Evolutionary conservation across 2,113 vertebrate species (phyloP), one percentile per base, ranked within the genome.

Genomic region (Cephalophus harveyi): DNA sequence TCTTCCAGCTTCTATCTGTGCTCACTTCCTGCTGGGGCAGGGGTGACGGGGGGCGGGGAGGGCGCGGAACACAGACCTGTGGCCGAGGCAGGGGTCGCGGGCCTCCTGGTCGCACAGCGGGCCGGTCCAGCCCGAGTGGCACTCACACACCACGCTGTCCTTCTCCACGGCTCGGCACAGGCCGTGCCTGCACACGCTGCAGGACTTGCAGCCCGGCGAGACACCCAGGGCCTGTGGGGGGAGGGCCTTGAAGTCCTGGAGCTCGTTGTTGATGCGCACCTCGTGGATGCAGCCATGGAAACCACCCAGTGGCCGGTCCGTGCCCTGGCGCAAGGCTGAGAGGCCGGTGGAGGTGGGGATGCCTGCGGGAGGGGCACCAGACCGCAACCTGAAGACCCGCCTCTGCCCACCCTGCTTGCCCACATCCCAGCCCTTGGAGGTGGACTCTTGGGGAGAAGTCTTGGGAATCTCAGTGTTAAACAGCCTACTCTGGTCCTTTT

Each of bases 261-360:
- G 99, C 96, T 99, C 99, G 0, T 99, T 99, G 84, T 99, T 99
- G 98, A 99, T 99, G 57, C 99, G 98, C 60, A 99, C 99, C 1
- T 99, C 99, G 0, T 99, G 99, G 95, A 99, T 99, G 95, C 99
- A 99, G 83, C 99, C 99, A 1, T 99, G 99, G 93, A 99, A 99
- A 64, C 99, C 99, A 25, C 99, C 99, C 48, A 99, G 99, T 3
- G 99, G 98, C 33, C 99, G 99, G 36, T 99, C 99, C 0, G 99
- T 98, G 13, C 99, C 99, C 43, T 99, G 99, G 81, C 99, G 99
- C 74, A 99, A 95, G 10, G 99, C 99, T 1, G 99, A 99, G 43
- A 99, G 98, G 81, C 99, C 99, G 2, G 99, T 99, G 87, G 99
- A 99, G 64, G 99, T 99, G 0, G 99, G 99, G 54, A 99, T 99